phyloP scores from a whole-genome alignment of 2,888 invertebrate species.

The Chironomus tentans region DNA sequence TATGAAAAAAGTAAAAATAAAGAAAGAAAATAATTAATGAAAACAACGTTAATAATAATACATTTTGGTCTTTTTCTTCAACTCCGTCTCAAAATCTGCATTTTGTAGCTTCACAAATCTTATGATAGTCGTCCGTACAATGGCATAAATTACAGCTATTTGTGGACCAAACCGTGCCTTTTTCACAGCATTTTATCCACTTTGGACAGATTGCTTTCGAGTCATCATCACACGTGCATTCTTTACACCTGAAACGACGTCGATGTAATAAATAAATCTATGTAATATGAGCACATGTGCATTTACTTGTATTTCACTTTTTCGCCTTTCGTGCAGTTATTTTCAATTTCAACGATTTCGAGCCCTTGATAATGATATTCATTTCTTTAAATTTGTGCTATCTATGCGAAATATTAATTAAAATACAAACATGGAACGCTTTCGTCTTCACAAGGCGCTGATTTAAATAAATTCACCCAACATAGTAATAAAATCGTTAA shows the following conservation, averaged over 20 bases:
- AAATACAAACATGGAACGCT: slow-evolving; percentile 4
- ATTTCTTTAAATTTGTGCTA: neutral
- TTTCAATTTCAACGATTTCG: neutral
- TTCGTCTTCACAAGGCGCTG: neutral
- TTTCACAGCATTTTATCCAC: slow-evolving; percentile 11
- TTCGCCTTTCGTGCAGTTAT: neutral
- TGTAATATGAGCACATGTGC: neutral
- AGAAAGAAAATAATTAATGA: neutral
- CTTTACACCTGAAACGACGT: neutral
- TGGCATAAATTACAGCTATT: slow-evolving; percentile 14
- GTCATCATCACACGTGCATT: slow-evolving; percentile 6
- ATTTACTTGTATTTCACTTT: neutral
- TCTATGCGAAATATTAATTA: neutral
- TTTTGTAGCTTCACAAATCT: neutral
- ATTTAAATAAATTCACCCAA: neutral
- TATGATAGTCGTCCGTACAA: neutral
- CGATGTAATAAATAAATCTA: neutral
- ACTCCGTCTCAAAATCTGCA: neutral
- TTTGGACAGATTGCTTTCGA: slow-evolving; percentile 13
- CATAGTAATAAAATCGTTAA: no score
- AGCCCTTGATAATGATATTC: slow-evolving; percentile 8
- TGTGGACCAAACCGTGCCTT: neutral
- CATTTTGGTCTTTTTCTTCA: neutral
- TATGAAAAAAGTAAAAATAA: neutral
- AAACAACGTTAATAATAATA: neutral